Evolutionary conservation across 2,113 vertebrate genomes (phyloP), one percentile per base, ranked within the genome.

Genomic region (Tetrao urogallus): DNA sequence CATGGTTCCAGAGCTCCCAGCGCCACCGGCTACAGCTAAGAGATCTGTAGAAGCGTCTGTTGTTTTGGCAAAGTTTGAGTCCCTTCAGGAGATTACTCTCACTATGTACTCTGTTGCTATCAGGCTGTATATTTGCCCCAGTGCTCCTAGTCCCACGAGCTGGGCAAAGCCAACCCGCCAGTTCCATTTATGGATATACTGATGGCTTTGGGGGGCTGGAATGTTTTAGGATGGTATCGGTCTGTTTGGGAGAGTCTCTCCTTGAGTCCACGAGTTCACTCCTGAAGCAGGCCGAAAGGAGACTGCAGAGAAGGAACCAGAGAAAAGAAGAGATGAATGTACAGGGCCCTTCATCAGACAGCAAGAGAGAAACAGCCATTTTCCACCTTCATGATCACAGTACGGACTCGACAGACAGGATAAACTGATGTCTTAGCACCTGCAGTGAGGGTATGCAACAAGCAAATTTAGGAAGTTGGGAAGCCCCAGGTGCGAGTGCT

Each of bases 271-370:
- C 97, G 94, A 99, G 97, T 97, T 99, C 98, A 94, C 95, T 98
- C 97, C 98, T 98, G 97, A 99, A 98, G 96, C 98, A 98, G 96
- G 99, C 98, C 95, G 98, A 99, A 97, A 99, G 97, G 96, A 99
- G 98, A 98, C 99, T 99, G 98, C 96, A 98, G 97, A 98, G 97
- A 98, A 98, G 98, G 98, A 98, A 98, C 71, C 97, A 98, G 96
- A 98, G 96, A 98, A 96, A 97, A 97, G 91, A 97, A 96, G 72
- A 97, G 96, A 95, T 97, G 88, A 98, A 97, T 93, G 86, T 93
- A 95, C 73, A 95, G 84, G 47, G 93, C 69, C 87, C 63, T 70
- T 82, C 76, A 47, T 58, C 89, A 95, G 64, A 24, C 58, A 94
- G 63, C 63, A 40, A 81, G 94, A 94, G 71, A 96, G 78, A 92